Evolutionary conservation across 2,113 vertebrate genomes (phyloP).

Genomic region (Leucosticte australis): DNA sequence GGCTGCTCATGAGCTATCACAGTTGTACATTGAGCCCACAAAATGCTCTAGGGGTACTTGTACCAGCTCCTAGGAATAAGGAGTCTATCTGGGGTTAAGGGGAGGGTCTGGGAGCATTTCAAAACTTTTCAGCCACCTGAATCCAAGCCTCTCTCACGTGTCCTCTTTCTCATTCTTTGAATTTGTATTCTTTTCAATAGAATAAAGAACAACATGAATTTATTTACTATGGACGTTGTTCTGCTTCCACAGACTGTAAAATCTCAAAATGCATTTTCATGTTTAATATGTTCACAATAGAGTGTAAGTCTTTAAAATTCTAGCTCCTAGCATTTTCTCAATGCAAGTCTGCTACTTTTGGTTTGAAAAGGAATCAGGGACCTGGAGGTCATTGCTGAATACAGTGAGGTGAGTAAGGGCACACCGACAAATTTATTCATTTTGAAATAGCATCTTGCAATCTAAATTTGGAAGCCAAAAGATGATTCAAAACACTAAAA

Average conservation of each 20-base stretch:
- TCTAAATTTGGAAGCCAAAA: neutral
- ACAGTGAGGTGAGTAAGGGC: rapidly evolving
- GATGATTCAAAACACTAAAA: neutral
- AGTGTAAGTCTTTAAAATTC: neutral
- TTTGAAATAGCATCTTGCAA: neutral
- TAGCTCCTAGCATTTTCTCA: neutral
- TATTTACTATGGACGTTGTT: neutral
- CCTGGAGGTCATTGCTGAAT: neutral
- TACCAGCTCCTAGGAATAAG: neutral
- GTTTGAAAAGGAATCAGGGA: neutral
- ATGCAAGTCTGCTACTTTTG: neutral
- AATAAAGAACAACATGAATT: neutral
- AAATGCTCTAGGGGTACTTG: neutral
- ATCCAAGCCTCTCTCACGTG: neutral
- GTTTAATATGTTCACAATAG: neutral
- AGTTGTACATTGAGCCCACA: neutral
- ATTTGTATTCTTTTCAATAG: neutral
- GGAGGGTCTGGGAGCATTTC: neutral
- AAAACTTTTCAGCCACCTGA: neutral
- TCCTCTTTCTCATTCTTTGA: neutral
- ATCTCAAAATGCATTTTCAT: neutral
- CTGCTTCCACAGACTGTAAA: neutral
- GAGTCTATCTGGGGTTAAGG: rapidly evolving
- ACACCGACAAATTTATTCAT: neutral
- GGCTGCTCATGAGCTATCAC: rapidly evolving